phyloP scores from a whole-genome alignment of 2,113 vertebrate genomes.

The Chionomys nivalis region DNA sequence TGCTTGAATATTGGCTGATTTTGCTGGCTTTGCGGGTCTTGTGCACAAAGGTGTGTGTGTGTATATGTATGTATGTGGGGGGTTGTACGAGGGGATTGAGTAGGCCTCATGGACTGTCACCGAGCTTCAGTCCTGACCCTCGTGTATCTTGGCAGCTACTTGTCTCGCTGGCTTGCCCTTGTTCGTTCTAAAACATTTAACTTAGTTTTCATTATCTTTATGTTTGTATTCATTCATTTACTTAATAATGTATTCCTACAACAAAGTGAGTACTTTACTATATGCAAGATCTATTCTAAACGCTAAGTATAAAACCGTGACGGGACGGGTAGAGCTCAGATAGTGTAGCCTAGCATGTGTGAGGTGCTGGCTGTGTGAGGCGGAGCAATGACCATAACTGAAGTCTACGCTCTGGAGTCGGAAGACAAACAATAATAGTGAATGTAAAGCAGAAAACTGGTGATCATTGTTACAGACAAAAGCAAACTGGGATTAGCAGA shows the following conservation, averaged over 20 bases:
- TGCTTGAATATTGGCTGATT: background rate
- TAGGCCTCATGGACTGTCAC: background rate
- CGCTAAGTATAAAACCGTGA: background rate
- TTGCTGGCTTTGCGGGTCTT: background rate
- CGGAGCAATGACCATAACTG: background rate
- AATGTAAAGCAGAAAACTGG: fast-evolving
- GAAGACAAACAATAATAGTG: background rate
- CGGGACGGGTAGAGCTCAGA: background rate
- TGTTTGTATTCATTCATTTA: background rate
- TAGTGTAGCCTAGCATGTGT: too few relatives aligned
- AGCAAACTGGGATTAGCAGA: background rate
- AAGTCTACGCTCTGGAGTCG: background rate
- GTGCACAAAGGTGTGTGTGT: background rate
- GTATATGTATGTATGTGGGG: too few relatives aligned
- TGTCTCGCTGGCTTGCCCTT: background rate
- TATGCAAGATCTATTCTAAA: background rate
- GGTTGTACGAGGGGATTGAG: background rate
- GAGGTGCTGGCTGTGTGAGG: background rate
- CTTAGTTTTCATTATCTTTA: background rate
- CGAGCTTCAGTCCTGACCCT: background rate
- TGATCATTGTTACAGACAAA: background rate
- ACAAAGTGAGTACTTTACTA: fast-evolving
- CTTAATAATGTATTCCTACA: background rate
- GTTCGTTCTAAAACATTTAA: background rate
- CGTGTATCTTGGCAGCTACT: background rate